These are phyloP conservation scores for Euglossa dilemma DNA, from an alignment of 1,140 invertebrate genomes.

Conservation along the genomic window DNA sequence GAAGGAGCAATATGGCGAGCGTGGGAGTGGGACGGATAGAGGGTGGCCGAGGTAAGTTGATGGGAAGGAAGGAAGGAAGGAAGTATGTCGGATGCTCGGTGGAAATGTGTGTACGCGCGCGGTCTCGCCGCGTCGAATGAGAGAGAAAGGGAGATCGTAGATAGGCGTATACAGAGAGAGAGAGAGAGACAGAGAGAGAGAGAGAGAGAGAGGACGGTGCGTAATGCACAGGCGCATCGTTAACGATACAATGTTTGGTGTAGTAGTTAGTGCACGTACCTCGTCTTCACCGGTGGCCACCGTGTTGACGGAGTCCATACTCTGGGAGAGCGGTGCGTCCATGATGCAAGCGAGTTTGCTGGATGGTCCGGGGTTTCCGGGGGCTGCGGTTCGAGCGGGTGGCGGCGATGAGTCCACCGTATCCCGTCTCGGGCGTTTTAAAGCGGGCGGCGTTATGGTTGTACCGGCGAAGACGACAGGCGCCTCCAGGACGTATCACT, in stretches of 20 bases:
- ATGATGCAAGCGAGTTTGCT: slow-evolving; percentile 82
- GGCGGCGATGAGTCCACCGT: slow-evolving; percentile 81
- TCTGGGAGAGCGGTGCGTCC: slow-evolving; percentile 88
- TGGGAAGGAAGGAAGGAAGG: slow-evolving; percentile 42
- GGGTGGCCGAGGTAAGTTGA: slow-evolving; percentile 43
- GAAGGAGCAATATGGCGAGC: slow-evolving; percentile 36
- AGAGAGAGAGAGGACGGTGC: background rate
- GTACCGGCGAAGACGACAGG: slow-evolving; percentile 81
- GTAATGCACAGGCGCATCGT: slow-evolving; percentile 36
- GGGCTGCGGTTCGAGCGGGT: slow-evolving; percentile 78
- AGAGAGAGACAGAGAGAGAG: slow-evolving; percentile 21
- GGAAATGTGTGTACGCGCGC: slow-evolving; percentile 18
- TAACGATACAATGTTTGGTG: slow-evolving; percentile 1
- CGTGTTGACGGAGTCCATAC: slow-evolving; percentile 96
- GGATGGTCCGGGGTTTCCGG: slow-evolving; percentile 78
- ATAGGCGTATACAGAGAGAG: background rate
- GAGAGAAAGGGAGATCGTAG: background rate
- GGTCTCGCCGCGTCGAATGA: background rate
- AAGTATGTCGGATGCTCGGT: slow-evolving; percentile 18
- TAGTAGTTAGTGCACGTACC: slow-evolving; percentile 84
- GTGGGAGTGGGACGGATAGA: slow-evolving; percentile 45
- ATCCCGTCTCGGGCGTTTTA: slow-evolving; percentile 84
- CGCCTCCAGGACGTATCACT: slow-evolving; percentile 81
- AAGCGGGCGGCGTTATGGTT: slow-evolving; percentile 83
- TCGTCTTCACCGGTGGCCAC: slow-evolving; percentile 93